Evolutionary conservation across 2,888 invertebrate species (phyloP), one percentile per base, ranked within the genome.

Genomic region (Pelosia muscerda): DNA sequence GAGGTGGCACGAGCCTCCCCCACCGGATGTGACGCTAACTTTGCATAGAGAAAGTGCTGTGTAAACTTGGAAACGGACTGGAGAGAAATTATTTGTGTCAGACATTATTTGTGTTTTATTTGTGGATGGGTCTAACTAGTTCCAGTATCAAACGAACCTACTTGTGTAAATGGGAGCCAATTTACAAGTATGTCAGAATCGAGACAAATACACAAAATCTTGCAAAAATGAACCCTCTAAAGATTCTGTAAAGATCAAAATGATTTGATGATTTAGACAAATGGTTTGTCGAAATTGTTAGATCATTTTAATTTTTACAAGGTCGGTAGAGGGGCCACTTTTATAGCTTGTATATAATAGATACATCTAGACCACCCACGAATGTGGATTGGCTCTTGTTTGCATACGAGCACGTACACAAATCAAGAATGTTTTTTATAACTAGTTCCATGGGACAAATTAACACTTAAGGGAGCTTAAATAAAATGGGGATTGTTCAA

Each of bases 11-110:
- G 92, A 92, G 34, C 87, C 89, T 0, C 93, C 92, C 0, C 93
- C 93, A 0, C 94, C 94, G 15, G 94, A 94, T 75, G 94, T 94
- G 71, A 94, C 94, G 0, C 86, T 94, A 13, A 94, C 93, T 0
- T 75, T 92, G 9, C 92, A 92, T 25, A 84, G 93, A 59, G 94
- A 94, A 72, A 94, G 94, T 75, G 93, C 94, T 54, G 94, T 94
- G 34, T 70, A 60, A 66, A 64, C 25, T 19, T 38, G 9, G 2
- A 38, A 38, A 61, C 15, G 56, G 69, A 68, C 56, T 56, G 13
- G 62, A 55, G 19, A 55, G 53, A 10, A 57, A 38, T 38, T n/a
- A 55, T 42, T 53, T 26, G 57, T 63, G 58, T 63, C 61, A 15
- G 38, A 34, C 19, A 38, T 23, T n/a, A n/a, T n/a, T n/a, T n/a